Base-by-base conservation (phyloP, 2,113 vertebrate genomes). In the Mobula hypostoma region DNA sequence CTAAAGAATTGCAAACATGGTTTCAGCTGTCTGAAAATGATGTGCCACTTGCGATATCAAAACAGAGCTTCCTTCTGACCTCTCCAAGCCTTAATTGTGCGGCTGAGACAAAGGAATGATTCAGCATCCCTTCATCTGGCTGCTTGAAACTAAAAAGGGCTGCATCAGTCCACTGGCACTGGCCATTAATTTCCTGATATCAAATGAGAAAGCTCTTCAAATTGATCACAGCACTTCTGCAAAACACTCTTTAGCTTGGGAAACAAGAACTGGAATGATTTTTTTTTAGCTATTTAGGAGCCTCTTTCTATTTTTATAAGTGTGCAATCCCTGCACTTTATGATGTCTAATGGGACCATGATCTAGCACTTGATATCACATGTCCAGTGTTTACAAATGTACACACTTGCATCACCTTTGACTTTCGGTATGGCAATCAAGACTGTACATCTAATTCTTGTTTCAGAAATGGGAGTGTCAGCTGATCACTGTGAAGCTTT, bases 121-220 rank as follows among this genome's bases (percentile, higher is more conserved):
- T 97, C 96, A 97, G 97, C 95, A 97, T 95, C 96, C 97, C 96
- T 94, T 95, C 96, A 95, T 70, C 92, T 96, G 96, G 94, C 94
- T 95, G 94, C 92, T 96, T 96, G 95, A 96, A 96, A 96, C 94
- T 94, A 95, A 97, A 96, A 96, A 96, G 95, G 95, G 94, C 72
- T 88, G 95, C 95, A 96, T 91, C 17, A 95, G 95, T 95, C 95
- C 94, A 94, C 94, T 96, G 95, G 95, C 94, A 94, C 94, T 95
- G 96, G 95, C 95, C 96, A 95, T 94, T 95, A 95, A 95, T 95
- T 95, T 96, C 95, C 95, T 96, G 96, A 96, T 95, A 94, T 95
- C n/a, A 94, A 96, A 97, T 97, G 97, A 97, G 95, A 96, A 97
- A 95, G 95, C 94, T 94, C 94, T 95, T 95, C 96, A 96, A 96